Evolutionary conservation across 2,888 invertebrate genomes (phyloP), one percentile per base, ranked within the genome.

Genomic region (Stenodera caucasica): DNA sequence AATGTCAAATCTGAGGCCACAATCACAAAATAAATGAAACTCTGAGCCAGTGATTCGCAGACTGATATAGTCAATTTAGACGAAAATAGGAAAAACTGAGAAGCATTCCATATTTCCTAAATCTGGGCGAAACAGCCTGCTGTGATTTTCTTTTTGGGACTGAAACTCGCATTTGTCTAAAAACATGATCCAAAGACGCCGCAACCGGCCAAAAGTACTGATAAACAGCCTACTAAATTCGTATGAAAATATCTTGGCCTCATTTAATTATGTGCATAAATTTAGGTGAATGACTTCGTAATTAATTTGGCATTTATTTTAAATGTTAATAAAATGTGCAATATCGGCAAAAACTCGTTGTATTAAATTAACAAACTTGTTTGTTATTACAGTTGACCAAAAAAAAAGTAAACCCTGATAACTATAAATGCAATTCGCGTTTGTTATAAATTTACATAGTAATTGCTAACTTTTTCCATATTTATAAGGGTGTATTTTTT

Each of bases 261-360:
- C n/a, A 45, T 45, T 11, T 45, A 21, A 45, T 45, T 45, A 45
- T 21, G 21, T 9, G 21, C 18, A 45, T 45, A 45, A 45, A 12
- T 45, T 23, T 5, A 12, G 9, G 1, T 23, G 3, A 45, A 45
- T 11, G 9, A 23, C 21, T 45, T 45, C 11, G 23, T 23, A 45
- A 45, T 45, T 45, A 45, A 45, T 45, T 23, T 45, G 12, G 23
- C 21, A 23, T 12, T 23, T 45, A 45, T 12, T 23, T 23, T 45
- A 21, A 45, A 45, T 45, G 21, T 45, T 45, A 23, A 45, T 23
- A n/a, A 45, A 45, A 45, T 23, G 45, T 45, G 45, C 45, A 45
- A 45, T 45, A 45, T 45, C 45, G n/a, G 12, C 45, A n/a, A 23
- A 45, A 45, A 40, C 40, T 40, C 2, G 40, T 11, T 18, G 11